Evolutionary conservation across 2,888 invertebrate species (phyloP).

Genomic region (Drosophila vallismaia): DNA sequence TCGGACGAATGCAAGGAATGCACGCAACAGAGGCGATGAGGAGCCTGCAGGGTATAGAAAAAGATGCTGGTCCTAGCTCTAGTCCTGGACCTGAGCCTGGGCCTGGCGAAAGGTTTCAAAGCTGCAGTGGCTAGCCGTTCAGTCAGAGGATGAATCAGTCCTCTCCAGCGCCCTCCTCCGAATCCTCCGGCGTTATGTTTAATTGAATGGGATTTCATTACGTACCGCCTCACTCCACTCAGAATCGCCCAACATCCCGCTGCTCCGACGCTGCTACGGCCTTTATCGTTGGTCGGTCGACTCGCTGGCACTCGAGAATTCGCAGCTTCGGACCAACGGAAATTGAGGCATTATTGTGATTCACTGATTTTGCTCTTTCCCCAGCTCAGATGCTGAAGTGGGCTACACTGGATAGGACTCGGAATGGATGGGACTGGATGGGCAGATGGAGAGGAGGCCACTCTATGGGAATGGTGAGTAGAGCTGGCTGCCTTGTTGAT

Average conservation of each 20-base stretch:
- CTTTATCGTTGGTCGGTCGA: constrained; percentile 38
- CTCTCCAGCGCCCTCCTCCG: constrained; percentile 14
- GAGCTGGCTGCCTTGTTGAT: constrained; percentile 69
- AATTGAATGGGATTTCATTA: constrained; percentile 79
- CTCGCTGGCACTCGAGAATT: constrained; percentile 30
- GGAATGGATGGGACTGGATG: neutral
- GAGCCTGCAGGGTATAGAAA: neutral
- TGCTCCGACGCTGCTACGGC: constrained; percentile 39
- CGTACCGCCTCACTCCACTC: constrained; percentile 32
- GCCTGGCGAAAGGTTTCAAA: constrained; percentile 34
- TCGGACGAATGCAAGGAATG: constrained; percentile 47
- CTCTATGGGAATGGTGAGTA: constrained; percentile 4
- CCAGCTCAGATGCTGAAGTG: constrained; percentile 27
- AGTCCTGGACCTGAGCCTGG: neutral
- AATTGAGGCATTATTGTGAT: constrained; percentile 80
- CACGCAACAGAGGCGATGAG: constrained; percentile 31
- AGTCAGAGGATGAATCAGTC: constrained; percentile 33
- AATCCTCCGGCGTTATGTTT: constrained; percentile 64
- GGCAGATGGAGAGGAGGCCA: constrained; percentile 1
- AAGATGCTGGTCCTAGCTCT: constrained; percentile 13
- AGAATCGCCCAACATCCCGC: constrained; percentile 17
- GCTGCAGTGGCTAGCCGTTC: constrained; percentile 43
- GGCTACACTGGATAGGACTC: constrained; percentile 6
- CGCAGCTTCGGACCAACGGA: constrained; percentile 63
- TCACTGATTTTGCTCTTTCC: constrained; percentile 73